Base-by-base conservation (phyloP, 2,113 vertebrate genomes). In the Alethe diademata region DNA sequence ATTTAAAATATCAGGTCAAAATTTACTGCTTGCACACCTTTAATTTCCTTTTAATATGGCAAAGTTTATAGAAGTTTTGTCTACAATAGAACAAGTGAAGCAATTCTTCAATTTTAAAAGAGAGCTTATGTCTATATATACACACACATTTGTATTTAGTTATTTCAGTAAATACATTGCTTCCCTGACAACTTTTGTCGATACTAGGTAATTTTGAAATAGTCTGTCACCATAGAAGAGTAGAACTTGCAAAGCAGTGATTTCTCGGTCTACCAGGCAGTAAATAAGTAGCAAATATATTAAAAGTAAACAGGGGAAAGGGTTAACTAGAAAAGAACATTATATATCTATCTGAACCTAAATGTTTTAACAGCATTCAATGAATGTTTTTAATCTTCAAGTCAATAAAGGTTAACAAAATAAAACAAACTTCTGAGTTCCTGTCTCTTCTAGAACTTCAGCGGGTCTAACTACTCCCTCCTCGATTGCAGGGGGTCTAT, bases 331-430 rank as follows among this genome's bases (percentile, higher is more conserved):
- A 91, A 95, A 96, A 92, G 70, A 93, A 86, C n/a, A 60, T 92
- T 86, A 75, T 81, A 75, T 80, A 83, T 89, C 86, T 96, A 88
- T 78, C 74, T 14, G 28, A 83, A 75, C 62, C 83, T 95, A 93
- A 92, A 64, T 90, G 51, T 86, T 98, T 94, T 94, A 95, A 89
- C 85, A 97, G 84, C 93, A 92, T 64, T 91, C 16, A 94, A 96
- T 90, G 65, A 97, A 96, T 70, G 90, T 95, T 96, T 97, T 96
- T 85, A 96, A 97, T 97, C 88, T 92, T 97, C 84, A 97, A 96
- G 90, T 95, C 92, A 97, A 96, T 93, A 96, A 95, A 97, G 83
- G 91, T 94, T 97, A 98, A 96, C 67, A 93, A 92, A 98, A 96
- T 83, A 96, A 97, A 97, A 97, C 89, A 95, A 97, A 96, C 81